phyloP scores from a whole-genome alignment of 2,113 vertebrate genomes.

The Megaleporinus macrocephalus region DNA sequence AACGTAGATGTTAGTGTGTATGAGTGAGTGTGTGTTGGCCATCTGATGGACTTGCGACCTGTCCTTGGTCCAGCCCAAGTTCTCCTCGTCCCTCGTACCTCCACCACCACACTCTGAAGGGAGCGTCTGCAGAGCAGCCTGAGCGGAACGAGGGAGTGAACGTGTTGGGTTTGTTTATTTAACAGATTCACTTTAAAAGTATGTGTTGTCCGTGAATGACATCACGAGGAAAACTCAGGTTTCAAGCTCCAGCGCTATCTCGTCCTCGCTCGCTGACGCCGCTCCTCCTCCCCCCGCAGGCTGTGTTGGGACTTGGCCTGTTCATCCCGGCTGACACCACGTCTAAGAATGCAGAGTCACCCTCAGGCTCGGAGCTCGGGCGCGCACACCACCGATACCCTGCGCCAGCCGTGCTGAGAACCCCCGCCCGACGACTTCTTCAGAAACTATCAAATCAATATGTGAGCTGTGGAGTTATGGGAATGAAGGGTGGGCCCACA shows the following conservation, averaged over 20 bases:
- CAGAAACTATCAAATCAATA: too few relatives aligned
- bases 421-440: background rate
- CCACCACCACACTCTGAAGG: too few relatives aligned
- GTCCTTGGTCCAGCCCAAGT: too few relatives aligned
- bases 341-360: conserved; percentile 59
- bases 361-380: conserved; percentile 40
- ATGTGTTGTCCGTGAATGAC: background rate
- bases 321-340: conserved; percentile 41
- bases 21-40: too few relatives aligned
- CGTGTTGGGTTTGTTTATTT: background rate
- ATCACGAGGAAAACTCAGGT: background rate
- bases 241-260: background rate
- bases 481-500: too few relatives aligned
- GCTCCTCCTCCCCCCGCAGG: conserved; percentile 26
- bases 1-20: too few relatives aligned
- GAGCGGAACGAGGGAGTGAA: background rate
- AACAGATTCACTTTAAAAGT: background rate
- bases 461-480: too few relatives aligned
- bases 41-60: too few relatives aligned
- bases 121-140: too few relatives aligned
- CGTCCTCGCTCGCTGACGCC: background rate
- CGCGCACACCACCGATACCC: conserved; percentile 21
- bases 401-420: background rate
- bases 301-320: conserved; percentile 28
- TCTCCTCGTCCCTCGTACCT: too few relatives aligned